These are phyloP conservation scores for Parazoanthus swiftii DNA, from an alignment of 92 coral and sea anemone species.

Conservation along the genomic window DNA sequence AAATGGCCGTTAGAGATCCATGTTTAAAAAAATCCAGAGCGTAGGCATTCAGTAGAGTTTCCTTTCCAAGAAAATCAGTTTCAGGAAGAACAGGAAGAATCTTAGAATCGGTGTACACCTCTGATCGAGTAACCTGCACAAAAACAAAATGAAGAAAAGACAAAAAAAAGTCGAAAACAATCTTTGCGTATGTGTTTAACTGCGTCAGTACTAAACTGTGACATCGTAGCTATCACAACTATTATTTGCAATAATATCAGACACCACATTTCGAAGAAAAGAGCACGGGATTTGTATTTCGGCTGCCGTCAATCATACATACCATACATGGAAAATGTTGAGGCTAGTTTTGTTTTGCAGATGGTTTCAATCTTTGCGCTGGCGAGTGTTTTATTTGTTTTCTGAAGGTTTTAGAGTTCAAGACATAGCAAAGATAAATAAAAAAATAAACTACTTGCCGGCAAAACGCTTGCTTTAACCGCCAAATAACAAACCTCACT, in stretches of 20 bases:
- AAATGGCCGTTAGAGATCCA: conserved; percentile 48
- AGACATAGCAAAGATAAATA: too few relatives aligned
- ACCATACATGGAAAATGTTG: too few relatives aligned
- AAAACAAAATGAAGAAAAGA: neutral
- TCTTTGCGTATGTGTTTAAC: neutral
- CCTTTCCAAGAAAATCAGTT: conserved; percentile 15
- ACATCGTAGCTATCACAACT: neutral
- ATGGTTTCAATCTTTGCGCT: too few relatives aligned
- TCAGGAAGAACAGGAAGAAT: conserved; percentile 58
- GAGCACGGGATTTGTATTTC: too few relatives aligned
- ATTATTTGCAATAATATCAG: neutral
- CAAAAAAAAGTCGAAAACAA: neutral
- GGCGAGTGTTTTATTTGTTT: too few relatives aligned
- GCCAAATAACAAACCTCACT: too few relatives aligned
- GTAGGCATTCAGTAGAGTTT: conserved; percentile 57
- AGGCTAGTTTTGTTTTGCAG: too few relatives aligned
- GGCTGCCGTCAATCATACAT: too few relatives aligned
- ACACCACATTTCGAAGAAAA: neutral
- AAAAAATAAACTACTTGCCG: too few relatives aligned
- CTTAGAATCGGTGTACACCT: conserved; percentile 70
- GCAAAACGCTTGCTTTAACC: too few relatives aligned
- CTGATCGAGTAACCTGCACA: conserved; percentile 49
- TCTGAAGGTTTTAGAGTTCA: too few relatives aligned
- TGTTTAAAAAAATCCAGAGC: conserved; percentile 81
- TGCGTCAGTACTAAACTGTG: conserved; percentile 5